Evolutionary conservation across 2,888 invertebrate species (phyloP), one percentile per base, ranked within the genome.

Genomic region (Neoascia interrupta): DNA sequence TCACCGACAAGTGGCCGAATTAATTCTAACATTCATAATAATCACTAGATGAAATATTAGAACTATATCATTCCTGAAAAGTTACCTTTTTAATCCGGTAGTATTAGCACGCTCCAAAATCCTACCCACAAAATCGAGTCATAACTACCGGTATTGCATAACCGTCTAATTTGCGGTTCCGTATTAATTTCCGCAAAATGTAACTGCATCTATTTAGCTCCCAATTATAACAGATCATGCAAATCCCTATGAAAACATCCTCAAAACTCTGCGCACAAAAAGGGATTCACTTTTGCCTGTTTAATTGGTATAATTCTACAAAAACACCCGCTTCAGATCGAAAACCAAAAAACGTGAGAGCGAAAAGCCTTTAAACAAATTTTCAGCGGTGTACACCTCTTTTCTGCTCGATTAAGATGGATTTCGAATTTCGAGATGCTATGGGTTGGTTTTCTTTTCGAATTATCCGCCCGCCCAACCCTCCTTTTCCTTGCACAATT

Each of bases 291-390:
- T n/a, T n/a, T n/a, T n/a, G n/a, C n/a, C n/a, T n/a, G n/a, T n/a
- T n/a, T 45, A 36, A 75, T 69, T 69, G 63, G 69, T 61, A 75
- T 69, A 74, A 61, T 54, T 61, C 53, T 13, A 45, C 45, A 34
- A 23, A 16, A 6, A 63, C 39, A 28, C 51, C 15, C 43, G 45
- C 16, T n/a, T 4, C 8, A 36, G 21, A 34, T 26, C 36, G 15
- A 26, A 53, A 54, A 26, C 26, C 56, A 13, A 69, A 63, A 69
- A 51, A 56, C 63, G 58, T 37, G 41, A 66, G 47, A 56, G 28
- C 43, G 37, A 43, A 37, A 31, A 43, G 36, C 53, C 64, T 26
- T 19, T 45, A 61, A 74, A 74, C 74, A 60, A 49, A 69, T 69
- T 69, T 56, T 56, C 28, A 56, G 53, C 60, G 34, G n/a, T n/a